Evolutionary conservation across 2,888 invertebrate species (phyloP).

Genomic region (Idaea aversata): DNA sequence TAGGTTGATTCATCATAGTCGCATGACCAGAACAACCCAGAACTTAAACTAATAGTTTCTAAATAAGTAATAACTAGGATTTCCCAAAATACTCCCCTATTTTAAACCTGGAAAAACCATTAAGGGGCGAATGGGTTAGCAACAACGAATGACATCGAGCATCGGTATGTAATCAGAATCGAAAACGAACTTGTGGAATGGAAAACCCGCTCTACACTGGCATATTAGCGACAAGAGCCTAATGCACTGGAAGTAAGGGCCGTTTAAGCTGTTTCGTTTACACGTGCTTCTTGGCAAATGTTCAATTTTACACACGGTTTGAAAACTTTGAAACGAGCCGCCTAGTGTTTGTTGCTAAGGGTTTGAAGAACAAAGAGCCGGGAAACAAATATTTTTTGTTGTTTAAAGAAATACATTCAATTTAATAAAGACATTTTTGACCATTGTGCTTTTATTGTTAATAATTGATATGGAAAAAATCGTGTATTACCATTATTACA

Average conservation of each 20-base stretch:
- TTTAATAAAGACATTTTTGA: conserved; percentile 3
- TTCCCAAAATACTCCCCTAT: conserved; percentile 7
- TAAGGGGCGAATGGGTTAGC: neutral
- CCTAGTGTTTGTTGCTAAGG: conserved; percentile 19
- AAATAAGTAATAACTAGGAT: conserved; percentile 7
- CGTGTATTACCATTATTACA: too few relatives aligned
- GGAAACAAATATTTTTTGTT: neutral
- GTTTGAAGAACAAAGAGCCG: conserved; percentile 21
- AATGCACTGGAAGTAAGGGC: conserved; percentile 21
- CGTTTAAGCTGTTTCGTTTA: conserved; percentile 27
- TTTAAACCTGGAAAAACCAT: conserved; percentile 13
- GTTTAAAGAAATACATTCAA: conserved; percentile 1
- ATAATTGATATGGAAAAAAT: too few relatives aligned
- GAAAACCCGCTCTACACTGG: conserved; percentile 20
- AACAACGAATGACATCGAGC: conserved; percentile 10
- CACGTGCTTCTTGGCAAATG: conserved; percentile 27
- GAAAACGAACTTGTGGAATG: conserved; percentile 19
- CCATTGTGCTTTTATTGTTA: too few relatives aligned
- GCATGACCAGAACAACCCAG: neutral
- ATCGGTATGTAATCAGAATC: conserved; percentile 10
- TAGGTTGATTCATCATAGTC: too few relatives aligned
- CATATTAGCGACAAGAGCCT: conserved; percentile 26
- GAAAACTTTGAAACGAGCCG: conserved; percentile 14
- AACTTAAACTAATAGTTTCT: conserved; percentile 3
- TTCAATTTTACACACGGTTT: conserved; percentile 29